Evolutionary conservation across 2,888 invertebrate species (phyloP).

Genomic region (Portevinia maculata): DNA sequence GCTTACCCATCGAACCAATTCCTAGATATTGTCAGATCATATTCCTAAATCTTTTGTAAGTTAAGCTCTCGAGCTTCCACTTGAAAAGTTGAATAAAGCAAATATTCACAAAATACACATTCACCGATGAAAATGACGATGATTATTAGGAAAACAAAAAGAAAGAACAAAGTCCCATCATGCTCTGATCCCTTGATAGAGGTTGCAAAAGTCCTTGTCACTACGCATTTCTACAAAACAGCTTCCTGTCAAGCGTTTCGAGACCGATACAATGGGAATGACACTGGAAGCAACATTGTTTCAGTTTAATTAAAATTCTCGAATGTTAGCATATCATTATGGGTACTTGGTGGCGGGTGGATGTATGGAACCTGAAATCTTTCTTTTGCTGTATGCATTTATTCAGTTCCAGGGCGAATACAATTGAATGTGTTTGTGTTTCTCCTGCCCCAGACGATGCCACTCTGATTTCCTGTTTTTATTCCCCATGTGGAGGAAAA

Average conservation of each 20-base stretch:
- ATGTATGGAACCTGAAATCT: background rate
- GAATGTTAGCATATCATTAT: constrained; percentile 74
- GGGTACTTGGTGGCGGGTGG: constrained; percentile 44
- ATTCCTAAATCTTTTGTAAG: constrained; percentile 39
- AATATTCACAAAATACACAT: constrained; percentile 43
- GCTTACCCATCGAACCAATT: constrained; percentile 27
- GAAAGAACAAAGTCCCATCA: background rate
- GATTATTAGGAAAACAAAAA: constrained; percentile 45
- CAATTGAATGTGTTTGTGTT: constrained; percentile 36
- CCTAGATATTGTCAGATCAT: constrained; percentile 57
- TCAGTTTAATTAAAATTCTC: constrained; percentile 74
- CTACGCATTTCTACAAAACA: constrained; percentile 52
- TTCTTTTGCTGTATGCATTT: constrained; percentile 30
- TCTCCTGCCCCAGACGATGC: background rate
- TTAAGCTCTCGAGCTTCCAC: constrained; percentile 2
- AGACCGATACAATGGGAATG: constrained; percentile 54
- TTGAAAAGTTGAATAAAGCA: constrained; percentile 44
- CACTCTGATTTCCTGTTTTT: constrained; percentile 7
- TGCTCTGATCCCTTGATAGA: constrained; percentile 47
- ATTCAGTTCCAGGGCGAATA: constrained; percentile 28
- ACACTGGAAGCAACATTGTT: constrained; percentile 67
- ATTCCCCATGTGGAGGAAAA: constrained; percentile 18
- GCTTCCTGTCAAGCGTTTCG: constrained; percentile 53
- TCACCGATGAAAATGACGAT: constrained; percentile 26
- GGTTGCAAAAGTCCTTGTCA: constrained; percentile 59